A percentile compares a stretch with the other conserved stretches of the same genome.
Evolutionary conservation across 1,140 invertebrate species (phyloP).

Genomic region (Caenorhabditis briggsae): DNA sequence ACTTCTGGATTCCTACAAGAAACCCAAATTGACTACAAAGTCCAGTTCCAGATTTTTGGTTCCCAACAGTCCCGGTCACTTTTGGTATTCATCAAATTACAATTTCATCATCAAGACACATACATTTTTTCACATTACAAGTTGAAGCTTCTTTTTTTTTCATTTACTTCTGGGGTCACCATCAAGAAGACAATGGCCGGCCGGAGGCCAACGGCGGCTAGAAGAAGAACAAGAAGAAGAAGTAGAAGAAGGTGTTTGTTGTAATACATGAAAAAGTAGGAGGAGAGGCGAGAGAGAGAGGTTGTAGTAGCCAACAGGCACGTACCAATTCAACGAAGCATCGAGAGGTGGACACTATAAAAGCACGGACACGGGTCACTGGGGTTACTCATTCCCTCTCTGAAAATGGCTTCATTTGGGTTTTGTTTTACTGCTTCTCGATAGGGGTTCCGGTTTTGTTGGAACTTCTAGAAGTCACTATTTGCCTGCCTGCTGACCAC

Average conservation of each 20-base stretch:
- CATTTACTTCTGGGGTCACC: constrained; percentile 14
- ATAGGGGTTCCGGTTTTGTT: not conserved
- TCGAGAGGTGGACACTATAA: constrained; percentile 45
- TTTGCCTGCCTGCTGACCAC: not conserved
- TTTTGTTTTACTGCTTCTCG: not conserved
- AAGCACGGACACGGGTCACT: constrained; percentile 35
- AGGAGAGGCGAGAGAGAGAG: not conserved
- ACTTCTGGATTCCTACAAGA: too few species aligned
- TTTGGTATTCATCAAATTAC: not conserved
- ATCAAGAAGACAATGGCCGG: constrained; percentile 38
- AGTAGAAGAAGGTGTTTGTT: constrained; percentile 14
- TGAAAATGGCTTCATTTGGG: not conserved
- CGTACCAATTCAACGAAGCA: constrained; percentile 46
- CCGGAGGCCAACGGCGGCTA: constrained; percentile 28
- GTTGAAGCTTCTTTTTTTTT: constrained; percentile 21
- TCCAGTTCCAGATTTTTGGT: not conserved
- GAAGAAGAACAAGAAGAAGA: too few species aligned
- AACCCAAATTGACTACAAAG: not conserved
- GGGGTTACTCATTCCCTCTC: constrained; percentile 16
- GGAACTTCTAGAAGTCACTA: constrained; percentile 6
- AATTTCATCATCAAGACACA: not conserved
- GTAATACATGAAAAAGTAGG: constrained; percentile 50
- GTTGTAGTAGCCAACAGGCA: constrained; percentile 54
- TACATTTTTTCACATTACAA: constrained; percentile 18
- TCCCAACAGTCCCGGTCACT: too few species aligned